Conservation (phyloP, 2,797 vertebrate genomes). For the Alca torda region DNA sequence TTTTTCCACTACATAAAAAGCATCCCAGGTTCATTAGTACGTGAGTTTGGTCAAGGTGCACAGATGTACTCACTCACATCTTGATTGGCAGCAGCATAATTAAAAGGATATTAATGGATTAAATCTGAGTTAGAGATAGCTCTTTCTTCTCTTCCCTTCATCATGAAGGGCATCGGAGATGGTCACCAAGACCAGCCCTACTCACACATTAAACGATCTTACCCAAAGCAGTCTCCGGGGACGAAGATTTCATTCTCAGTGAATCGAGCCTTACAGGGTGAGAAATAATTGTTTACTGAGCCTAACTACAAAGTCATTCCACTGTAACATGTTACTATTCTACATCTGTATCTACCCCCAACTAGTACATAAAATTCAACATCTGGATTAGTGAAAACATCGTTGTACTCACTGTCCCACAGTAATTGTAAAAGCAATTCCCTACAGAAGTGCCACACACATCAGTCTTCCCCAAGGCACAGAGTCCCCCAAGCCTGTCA, state of each 20-base stretch:
- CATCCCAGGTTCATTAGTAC: neutral
- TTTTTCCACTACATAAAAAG: neutral
- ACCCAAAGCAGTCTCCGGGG: neutral
- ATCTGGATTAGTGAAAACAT: neutral
- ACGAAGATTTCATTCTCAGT: neutral
- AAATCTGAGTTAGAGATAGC: neutral
- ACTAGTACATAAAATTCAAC: neutral
- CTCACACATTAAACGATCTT: fast-evolving
- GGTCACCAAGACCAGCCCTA: neutral
- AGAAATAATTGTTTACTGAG: neutral
- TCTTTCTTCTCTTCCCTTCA: neutral
- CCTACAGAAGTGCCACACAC: neutral
- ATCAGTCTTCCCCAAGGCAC: too few relatives aligned
- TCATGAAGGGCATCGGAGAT: neutral
- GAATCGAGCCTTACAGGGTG: neutral
- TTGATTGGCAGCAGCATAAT: neutral
- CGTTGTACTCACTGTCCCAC: neutral
- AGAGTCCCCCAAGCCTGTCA: neutral
- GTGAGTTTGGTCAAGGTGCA: neutral
- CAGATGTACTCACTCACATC: neutral
- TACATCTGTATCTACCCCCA: neutral
- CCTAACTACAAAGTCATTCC: neutral
- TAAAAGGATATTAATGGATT: neutral
- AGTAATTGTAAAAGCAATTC: neutral
- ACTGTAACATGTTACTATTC: neutral